Percentiles rank a stretch among this genome's conserved stretches.
Evolutionary conservation across 2,113 vertebrate species (phyloP).

Genomic region (Zosterops japonicus): DNA sequence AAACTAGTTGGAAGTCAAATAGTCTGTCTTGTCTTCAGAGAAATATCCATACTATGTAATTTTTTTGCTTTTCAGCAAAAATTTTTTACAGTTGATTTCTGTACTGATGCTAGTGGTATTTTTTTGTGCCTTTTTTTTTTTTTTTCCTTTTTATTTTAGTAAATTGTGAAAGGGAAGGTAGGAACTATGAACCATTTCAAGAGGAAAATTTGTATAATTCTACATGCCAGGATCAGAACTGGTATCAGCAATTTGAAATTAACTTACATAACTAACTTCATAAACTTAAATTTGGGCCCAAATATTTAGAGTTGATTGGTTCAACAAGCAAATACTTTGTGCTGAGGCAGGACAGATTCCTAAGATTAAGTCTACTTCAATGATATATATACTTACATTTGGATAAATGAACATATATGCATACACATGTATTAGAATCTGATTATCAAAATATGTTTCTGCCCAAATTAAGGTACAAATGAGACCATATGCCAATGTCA

Average conservation of each 20-base stretch:
- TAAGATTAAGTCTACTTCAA: background rate
- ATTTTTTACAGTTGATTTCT: background rate
- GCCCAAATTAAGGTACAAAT: background rate
- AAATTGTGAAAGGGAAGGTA: background rate
- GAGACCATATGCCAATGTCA: background rate
- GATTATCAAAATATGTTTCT: background rate
- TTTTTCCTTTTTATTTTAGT: background rate
- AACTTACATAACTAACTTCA: background rate
- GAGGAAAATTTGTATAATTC: background rate
- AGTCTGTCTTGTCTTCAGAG: background rate
- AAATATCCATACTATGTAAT: background rate
- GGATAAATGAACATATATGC: background rate
- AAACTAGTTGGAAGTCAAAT: background rate
- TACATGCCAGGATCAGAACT: background rate
- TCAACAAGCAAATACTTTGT: background rate
- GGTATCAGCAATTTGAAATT: background rate
- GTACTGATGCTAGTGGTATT: background rate
- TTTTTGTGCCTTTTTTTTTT: background rate
- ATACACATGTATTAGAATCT: fast-evolving
- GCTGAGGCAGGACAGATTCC: background rate
- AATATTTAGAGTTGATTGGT: background rate
- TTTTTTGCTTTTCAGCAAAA: background rate
- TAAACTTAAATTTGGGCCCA: background rate
- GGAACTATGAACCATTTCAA: background rate
- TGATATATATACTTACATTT: background rate